Conservation (phyloP, 2,797 vertebrate species). For the Diglossa cyanea region DNA sequence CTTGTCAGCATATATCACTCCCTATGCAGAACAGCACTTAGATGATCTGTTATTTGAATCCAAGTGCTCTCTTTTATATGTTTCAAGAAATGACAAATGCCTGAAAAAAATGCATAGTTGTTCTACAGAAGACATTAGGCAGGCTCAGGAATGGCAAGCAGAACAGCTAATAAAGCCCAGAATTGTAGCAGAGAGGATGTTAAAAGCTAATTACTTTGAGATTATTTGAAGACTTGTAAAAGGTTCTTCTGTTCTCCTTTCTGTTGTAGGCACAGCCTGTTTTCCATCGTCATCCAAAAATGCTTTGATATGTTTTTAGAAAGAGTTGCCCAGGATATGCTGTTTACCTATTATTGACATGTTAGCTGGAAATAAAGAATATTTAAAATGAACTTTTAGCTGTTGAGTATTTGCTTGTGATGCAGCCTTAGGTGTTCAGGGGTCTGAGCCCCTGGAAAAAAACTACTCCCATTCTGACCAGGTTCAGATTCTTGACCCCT, state of each 20-base stretch:
- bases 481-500: background rate
- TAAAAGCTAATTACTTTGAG: slow-evolving; percentile 32
- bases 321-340: background rate
- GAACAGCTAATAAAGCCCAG: slow-evolving; percentile 3
- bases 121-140: slow-evolving; percentile 22
- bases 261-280: slow-evolving; percentile 25
- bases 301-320: slow-evolving; percentile 23
- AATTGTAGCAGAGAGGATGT: background rate
- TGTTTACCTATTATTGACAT: slow-evolving; percentile 41
- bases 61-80: slow-evolving; percentile 27
- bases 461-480: background rate
- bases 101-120: slow-evolving; percentile 41
- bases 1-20: slow-evolving; percentile 54
- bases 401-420: background rate
- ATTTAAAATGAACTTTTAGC: background rate
- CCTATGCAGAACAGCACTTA: slow-evolving; percentile 50
- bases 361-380: background rate
- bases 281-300: slow-evolving; percentile 22
- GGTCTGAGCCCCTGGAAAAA: background rate
- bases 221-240: slow-evolving; percentile 42
- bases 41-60: slow-evolving; percentile 30
- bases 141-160: slow-evolving; percentile 32
- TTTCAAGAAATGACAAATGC: slow-evolving; percentile 53
- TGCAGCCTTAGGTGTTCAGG: background rate
- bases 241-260: slow-evolving; percentile 20